Evolutionary conservation across 2,113 vertebrate genomes (phyloP).

Genomic region (Mellivora capensis): DNA sequence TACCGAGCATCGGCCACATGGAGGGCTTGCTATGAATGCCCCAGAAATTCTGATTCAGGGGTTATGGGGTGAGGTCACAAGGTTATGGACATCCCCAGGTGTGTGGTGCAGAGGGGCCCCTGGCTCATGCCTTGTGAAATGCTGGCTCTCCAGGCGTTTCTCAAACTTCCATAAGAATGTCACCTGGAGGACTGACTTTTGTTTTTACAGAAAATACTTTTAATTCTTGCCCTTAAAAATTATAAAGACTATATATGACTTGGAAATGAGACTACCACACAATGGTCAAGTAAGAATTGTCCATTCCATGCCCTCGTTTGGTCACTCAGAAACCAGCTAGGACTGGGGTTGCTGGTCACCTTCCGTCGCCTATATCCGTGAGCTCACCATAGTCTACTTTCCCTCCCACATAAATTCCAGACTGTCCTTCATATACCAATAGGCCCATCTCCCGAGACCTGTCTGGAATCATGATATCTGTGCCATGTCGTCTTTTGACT

Average conservation of each 20-base stretch:
- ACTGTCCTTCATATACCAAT: constrained; percentile 52
- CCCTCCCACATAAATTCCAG: constrained; percentile 92
- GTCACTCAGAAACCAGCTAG: constrained; percentile 85
- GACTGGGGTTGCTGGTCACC: constrained; percentile 94
- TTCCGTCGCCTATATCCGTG: constrained; percentile 93
- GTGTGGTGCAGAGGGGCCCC: neutral
- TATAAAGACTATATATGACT: neutral
- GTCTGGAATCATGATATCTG: neutral
- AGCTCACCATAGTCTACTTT: constrained; percentile 98
- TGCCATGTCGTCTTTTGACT: neutral
- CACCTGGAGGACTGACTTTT: neutral
- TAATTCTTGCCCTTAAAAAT: neutral
- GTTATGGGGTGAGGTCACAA: too few relatives aligned
- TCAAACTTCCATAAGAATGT: neutral
- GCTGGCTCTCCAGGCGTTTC: neutral
- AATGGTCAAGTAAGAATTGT: neutral
- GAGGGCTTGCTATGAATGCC: neutral
- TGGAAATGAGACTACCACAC: neutral
- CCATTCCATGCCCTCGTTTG: neutral
- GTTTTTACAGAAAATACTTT: neutral
- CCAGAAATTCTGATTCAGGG: neutral
- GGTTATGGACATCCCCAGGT: neutral
- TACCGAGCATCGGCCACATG: neutral
- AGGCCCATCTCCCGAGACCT: neutral
- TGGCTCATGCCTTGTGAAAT: neutral